A percentile compares a stretch with the other conserved stretches of the same genome.
phyloP scores from a whole-genome alignment of 2,888 invertebrate species.

The Hypselothyrea guttata region DNA sequence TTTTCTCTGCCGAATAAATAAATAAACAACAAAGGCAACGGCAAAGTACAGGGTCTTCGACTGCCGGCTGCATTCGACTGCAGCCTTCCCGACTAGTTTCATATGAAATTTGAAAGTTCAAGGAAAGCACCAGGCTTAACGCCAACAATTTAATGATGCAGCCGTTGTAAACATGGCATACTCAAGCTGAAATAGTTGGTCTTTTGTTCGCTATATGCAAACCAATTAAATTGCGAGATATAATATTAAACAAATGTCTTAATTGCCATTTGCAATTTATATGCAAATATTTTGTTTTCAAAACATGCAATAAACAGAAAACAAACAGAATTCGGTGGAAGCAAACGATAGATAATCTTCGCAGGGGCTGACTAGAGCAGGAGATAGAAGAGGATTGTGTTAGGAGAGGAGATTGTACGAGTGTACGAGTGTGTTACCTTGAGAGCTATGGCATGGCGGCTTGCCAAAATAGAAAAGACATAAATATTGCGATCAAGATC shows the following conservation, averaged over 20 bases:
- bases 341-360: not conserved
- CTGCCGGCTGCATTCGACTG: no score
- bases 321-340: not conserved
- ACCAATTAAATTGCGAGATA: constrained; percentile 38
- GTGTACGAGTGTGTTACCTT: constrained; percentile 42
- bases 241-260: constrained; percentile 41
- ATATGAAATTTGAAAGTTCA: no score
- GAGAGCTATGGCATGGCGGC: constrained; percentile 55
- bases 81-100: no score
- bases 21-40: no score
- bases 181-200: no score
- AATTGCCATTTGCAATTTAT: constrained; percentile 58
- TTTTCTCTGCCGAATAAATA: no score
- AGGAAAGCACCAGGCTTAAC: no score
- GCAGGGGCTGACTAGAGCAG: not conserved
- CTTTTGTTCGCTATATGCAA: constrained; percentile 2
- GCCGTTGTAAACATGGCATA: no score
- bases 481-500: constrained; percentile 73
- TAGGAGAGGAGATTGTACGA: constrained; percentile 1
- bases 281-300: constrained; percentile 20
- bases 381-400: no score
- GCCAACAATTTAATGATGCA: no score
- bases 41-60: no score
- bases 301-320: constrained; percentile 1
- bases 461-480: constrained; percentile 75